Percentiles rank a stretch among this genome's conserved stretches.
Evolutionary conservation across 2,888 invertebrate genomes (phyloP).

Genomic region (Hetaerina titia): DNA sequence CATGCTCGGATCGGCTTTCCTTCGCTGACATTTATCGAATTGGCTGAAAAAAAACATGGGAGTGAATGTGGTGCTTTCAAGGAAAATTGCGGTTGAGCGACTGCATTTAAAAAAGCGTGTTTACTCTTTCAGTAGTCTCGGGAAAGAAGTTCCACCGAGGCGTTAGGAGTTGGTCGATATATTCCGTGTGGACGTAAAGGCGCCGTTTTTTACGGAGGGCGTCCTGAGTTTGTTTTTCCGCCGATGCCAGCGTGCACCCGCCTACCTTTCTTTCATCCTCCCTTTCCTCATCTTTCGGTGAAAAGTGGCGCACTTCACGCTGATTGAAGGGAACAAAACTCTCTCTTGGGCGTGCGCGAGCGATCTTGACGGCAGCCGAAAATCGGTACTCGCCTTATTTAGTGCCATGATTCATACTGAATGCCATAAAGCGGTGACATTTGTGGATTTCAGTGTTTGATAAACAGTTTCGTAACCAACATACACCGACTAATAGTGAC

Average conservation of each 20-base stretch:
- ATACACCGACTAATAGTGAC: too few relatives aligned
- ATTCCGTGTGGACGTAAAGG: background rate
- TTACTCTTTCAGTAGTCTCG: background rate
- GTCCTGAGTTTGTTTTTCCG: background rate
- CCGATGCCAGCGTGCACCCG: background rate
- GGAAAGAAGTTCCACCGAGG: background rate
- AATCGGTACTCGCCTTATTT: background rate
- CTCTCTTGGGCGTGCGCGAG: background rate
- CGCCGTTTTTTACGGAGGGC: background rate
- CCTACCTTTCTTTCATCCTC: background rate
- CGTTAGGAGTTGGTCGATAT: background rate
- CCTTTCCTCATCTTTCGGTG: background rate
- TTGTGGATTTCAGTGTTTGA: background rate
- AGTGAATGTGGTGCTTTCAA: background rate
- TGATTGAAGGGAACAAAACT: background rate
- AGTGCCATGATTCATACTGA: background rate
- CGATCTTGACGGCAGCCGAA: background rate
- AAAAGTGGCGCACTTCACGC: background rate
- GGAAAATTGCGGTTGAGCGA: conserved; percentile 10
- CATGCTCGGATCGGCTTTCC: background rate
- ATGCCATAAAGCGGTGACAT: background rate
- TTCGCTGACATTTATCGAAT: background rate
- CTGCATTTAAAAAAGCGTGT: background rate
- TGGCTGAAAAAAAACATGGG: background rate
- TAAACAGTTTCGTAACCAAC: background rate